Conservation (phyloP, 2,113 vertebrate genomes). For the Lepus timidus region DNA sequence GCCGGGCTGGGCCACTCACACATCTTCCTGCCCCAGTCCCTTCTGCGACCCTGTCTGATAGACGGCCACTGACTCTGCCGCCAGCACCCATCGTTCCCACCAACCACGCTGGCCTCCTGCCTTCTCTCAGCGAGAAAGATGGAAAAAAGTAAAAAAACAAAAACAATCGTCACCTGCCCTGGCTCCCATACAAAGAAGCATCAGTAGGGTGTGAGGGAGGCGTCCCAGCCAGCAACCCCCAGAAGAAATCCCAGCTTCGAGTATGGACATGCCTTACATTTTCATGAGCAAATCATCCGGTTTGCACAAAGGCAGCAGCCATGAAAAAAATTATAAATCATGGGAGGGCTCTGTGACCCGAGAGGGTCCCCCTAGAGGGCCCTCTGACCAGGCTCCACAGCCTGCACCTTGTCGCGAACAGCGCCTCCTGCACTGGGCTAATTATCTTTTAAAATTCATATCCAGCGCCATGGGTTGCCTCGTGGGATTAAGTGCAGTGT, state of each 20-base stretch:
- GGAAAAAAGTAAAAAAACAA: neutral
- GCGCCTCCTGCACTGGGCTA: conserved; percentile 86
- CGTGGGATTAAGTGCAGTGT: conserved; percentile 92
- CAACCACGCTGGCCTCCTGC: neutral
- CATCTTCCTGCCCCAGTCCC: neutral
- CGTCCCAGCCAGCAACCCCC: conserved; percentile 1
- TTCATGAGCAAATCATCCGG: conserved; percentile 89
- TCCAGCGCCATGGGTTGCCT: conserved; percentile 89
- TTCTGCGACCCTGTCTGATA: neutral
- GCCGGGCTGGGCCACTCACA: neutral
- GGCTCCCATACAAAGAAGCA: conserved; percentile 28
- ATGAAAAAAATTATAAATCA: conserved; percentile 79
- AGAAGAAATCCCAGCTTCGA: conserved; percentile 75
- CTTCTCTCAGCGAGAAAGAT: neutral
- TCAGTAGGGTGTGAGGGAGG: neutral
- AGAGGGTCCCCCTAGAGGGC: conserved; percentile 85
- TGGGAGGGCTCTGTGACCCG: conserved; percentile 79
- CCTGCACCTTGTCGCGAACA: conserved; percentile 85
- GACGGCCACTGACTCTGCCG: neutral
- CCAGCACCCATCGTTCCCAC: accelerated
- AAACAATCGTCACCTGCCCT: conserved; percentile 55
- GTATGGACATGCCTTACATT: conserved; percentile 89
- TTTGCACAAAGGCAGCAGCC: conserved; percentile 80
- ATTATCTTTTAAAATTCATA: conserved; percentile 95
- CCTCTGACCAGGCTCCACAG: conserved; percentile 87